These are phyloP conservation scores for Poecilia latipinna DNA, from an alignment of 2,113 vertebrate genomes.

Conservation along the genomic window DNA sequence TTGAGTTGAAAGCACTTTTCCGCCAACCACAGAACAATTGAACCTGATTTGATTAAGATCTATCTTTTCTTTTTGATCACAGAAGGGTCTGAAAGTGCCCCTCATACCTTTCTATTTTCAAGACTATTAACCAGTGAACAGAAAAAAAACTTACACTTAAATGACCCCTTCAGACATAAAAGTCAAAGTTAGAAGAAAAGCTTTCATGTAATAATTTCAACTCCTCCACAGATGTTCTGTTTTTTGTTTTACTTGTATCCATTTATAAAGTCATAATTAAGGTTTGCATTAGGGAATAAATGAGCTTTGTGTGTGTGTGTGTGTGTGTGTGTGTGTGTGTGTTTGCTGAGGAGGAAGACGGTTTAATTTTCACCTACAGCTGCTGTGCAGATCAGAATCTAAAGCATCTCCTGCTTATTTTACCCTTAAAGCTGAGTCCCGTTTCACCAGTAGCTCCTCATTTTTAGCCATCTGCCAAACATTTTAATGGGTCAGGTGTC, in stretches of 20 bases:
- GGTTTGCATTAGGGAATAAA: constrained; percentile 62
- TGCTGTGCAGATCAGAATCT: constrained; percentile 26
- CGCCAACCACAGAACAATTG: constrained; percentile 39
- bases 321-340: constrained; percentile 32
- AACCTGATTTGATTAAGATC: constrained; percentile 65
- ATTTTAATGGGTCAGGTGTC: background rate
- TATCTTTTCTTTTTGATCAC: constrained; percentile 34
- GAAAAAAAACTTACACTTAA: constrained; percentile 50
- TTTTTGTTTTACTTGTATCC: constrained; percentile 54
- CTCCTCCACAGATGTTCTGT: constrained; percentile 45
- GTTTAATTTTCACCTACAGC: constrained; percentile 2
- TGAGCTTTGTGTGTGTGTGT: constrained; percentile 46
- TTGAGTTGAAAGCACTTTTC: constrained; percentile 39
- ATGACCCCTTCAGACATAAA: constrained; percentile 49
- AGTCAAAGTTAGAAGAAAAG: constrained; percentile 34
- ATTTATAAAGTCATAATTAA: constrained; percentile 37
- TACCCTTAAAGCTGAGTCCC: background rate
- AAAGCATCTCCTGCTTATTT: constrained; percentile 20
- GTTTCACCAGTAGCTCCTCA: constrained; percentile 1
- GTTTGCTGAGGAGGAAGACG: background rate
- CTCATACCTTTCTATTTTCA: constrained; percentile 42
- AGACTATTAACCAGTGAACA: constrained; percentile 56
- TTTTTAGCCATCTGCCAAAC: background rate
- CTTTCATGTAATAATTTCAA: constrained; percentile 62
- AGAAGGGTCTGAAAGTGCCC: constrained; percentile 65